Evolutionary conservation across 2,113 vertebrate genomes (phyloP).

Genomic region (Hippopotamus amphibius): DNA sequence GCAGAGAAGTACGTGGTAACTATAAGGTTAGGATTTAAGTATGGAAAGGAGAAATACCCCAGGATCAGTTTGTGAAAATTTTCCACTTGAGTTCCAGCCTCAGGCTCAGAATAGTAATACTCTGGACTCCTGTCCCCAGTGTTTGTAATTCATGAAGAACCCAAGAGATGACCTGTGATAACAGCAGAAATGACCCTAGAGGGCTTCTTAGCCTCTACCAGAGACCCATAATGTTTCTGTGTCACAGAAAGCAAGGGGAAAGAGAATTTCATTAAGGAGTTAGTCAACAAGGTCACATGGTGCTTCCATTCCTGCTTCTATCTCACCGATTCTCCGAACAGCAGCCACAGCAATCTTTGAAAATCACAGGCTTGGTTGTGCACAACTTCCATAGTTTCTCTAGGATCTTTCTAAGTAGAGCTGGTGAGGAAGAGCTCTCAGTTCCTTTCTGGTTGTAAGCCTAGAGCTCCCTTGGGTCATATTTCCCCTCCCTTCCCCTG

Average conservation of each 20-base stretch:
- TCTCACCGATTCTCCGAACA: neutral
- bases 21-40: neutral
- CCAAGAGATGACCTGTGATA: neutral
- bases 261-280: slow-evolving; percentile 11
- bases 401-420: neutral
- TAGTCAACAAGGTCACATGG: neutral
- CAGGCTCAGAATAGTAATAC: neutral
- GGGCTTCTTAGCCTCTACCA: neutral
- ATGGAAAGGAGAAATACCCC: neutral
- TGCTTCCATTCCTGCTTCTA: neutral
- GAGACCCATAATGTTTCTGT: neutral
- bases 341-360: neutral
- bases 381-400: neutral
- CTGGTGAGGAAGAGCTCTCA: neutral
- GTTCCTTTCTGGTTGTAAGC: neutral
- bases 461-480: neutral
- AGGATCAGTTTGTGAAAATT: neutral
- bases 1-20: neutral
- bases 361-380: neutral
- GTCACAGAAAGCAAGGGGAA: neutral
- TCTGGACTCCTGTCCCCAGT: neutral
- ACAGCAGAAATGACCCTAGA: slow-evolving; percentile 12
- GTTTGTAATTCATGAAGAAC: neutral
- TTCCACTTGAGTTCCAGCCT: slow-evolving; percentile 14
- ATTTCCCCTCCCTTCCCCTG: neutral